These are phyloP conservation scores for Daphoenositta chrysoptera DNA, from an alignment of 2,113 vertebrate genomes.

Conservation along the genomic window DNA sequence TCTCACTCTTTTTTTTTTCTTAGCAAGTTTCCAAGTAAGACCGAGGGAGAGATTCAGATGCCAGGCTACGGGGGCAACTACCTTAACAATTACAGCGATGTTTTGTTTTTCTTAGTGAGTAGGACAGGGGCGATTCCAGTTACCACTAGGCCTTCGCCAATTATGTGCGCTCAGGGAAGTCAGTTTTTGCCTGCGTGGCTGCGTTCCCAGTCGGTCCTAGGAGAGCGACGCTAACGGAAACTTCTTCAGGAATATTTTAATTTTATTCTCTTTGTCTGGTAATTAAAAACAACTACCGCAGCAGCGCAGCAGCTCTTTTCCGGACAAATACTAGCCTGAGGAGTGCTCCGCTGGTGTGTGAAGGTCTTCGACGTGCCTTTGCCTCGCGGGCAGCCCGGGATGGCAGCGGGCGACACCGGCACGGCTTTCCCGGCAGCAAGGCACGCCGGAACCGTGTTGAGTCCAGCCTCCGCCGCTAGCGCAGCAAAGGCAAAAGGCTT, in stretches of 20 bases:
- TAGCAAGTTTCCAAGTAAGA: not conserved
- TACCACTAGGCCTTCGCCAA: not conserved
- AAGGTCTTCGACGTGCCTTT: not conserved
- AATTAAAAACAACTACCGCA: not conserved
- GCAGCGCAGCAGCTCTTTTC: not conserved
- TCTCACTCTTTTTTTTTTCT: not conserved
- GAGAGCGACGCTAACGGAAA: conserved; percentile 9
- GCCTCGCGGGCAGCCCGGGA: not conserved
- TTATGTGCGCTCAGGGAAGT: not conserved
- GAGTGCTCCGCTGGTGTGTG: not conserved
- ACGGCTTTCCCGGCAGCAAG: not conserved
- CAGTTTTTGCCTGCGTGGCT: not conserved
- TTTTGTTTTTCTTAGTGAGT: not conserved
- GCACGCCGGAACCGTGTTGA: not conserved
- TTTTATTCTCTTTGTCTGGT: not conserved
- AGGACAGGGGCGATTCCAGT: not conserved
- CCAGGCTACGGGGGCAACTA: not conserved
- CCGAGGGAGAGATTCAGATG: not conserved
- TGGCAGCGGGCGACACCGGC: not conserved
- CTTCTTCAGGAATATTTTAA: not conserved
- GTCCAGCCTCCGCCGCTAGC: not conserved
- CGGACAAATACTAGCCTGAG: not conserved
- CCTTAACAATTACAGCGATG: not conserved
- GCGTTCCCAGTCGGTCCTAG: not conserved
- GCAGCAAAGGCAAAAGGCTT: not conserved